Percentiles rank a stretch among this genome's conserved stretches.
phyloP scores from a whole-genome alignment of 2,113 vertebrate genomes.

The Rhabdornis inornatus region DNA sequence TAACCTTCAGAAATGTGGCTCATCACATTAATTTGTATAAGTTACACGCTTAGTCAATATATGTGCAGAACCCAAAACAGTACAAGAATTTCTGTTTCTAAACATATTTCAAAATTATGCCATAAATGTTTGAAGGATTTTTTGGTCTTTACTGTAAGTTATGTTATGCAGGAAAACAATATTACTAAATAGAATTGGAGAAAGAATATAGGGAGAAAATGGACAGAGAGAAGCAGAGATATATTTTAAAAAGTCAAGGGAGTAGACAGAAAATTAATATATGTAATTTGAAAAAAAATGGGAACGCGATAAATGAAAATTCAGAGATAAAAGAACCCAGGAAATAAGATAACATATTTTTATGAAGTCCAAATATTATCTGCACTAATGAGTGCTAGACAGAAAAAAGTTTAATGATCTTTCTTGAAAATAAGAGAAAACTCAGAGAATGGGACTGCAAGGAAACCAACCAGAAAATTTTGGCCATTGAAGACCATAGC shows the following conservation, averaged over 20 bases:
- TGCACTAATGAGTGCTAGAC: not conserved
- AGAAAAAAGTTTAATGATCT: not conserved
- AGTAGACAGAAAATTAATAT: not conserved
- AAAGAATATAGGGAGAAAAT: not conserved
- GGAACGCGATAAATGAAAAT: not conserved
- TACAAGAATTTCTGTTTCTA: not conserved
- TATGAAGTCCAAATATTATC: not conserved
- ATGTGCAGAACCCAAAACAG: not conserved
- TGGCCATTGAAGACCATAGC: not conserved
- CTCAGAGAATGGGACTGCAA: not conserved
- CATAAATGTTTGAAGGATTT: not conserved
- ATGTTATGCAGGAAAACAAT: not conserved
- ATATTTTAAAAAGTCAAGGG: not conserved
- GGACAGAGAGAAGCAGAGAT: not conserved
- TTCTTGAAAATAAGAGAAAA: not conserved
- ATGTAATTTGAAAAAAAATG: not conserved
- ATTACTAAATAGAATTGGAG: not conserved
- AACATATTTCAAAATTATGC: not conserved
- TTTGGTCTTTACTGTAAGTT: not conserved
- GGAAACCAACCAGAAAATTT: not conserved
- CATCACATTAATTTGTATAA: not conserved
- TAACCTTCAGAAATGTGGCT: not conserved
- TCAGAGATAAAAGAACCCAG: not conserved
- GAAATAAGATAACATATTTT: not conserved
- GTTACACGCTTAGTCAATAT: not conserved